Evolutionary conservation across 1,140 invertebrate species (phyloP).

Genomic region (Ceratina calcarata): DNA sequence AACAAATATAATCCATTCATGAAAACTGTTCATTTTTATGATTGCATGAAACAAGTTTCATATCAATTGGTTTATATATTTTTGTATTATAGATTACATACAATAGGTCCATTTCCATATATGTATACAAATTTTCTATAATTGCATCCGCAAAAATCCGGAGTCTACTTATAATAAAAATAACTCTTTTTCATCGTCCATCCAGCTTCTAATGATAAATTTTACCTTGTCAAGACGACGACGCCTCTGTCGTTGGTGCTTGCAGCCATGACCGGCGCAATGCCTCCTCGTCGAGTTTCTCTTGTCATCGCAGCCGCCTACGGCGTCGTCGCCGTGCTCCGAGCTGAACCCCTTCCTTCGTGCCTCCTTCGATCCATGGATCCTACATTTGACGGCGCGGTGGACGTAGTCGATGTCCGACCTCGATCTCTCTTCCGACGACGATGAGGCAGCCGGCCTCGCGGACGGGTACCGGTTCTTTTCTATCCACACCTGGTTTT

Average conservation of each 20-base stretch:
- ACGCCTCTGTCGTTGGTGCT: conserved; percentile 56
- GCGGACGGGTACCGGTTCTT: conserved; percentile 42
- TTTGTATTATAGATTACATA: no score
- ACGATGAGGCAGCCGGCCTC: conserved; percentile 28
- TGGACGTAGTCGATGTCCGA: conserved; percentile 25
- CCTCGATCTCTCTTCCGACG: conserved; percentile 44
- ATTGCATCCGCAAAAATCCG: no score
- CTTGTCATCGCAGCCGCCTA: conserved; percentile 25
- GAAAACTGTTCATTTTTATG: no score
- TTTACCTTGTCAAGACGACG: conserved; percentile 55
- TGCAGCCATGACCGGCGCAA: conserved; percentile 43
- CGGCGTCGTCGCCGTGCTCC: conserved; percentile 35
- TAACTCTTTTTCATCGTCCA: no score
- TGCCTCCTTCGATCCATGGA: conserved; percentile 37
- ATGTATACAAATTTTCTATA: no score
- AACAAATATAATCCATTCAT: no score
- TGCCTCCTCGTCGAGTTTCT: conserved; percentile 40
- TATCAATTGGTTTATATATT: no score
- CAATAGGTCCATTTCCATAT: no score
- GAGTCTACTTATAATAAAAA: no score
- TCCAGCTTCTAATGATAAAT: no score
- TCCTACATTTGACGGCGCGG: conserved; percentile 48
- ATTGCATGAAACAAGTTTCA: no score
- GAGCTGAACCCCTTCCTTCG: conserved; percentile 36
- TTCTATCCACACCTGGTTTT: conserved; percentile 25